phyloP scores from a whole-genome alignment of 30 jellyfish, hydroid and myxozoan genomes.

The Rhopilema esculentum region DNA sequence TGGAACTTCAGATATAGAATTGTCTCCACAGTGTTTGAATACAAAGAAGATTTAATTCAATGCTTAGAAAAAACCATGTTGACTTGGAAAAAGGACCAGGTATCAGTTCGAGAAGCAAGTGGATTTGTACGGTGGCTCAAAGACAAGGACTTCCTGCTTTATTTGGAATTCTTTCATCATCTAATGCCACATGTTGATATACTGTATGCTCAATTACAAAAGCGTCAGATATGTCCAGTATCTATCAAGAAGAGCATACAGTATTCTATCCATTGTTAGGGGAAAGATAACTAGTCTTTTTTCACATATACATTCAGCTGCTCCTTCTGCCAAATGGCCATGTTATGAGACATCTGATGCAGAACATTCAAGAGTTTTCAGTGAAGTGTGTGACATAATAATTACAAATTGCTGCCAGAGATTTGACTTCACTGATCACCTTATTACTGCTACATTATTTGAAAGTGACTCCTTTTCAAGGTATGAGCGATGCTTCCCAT shows the following conservation, averaged over 20 bases:
- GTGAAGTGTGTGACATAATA: conserved; percentile 59
- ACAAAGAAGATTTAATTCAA: conserved; percentile 24
- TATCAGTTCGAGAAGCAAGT: conserved; percentile 48
- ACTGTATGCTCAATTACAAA: conserved; percentile 59
- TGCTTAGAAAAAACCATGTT: conserved; percentile 18
- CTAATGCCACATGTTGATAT: conserved; percentile 48
- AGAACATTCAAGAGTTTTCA: conserved; percentile 40
- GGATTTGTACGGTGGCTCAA: conserved; percentile 31
- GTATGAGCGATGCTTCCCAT: conserved; percentile 13
- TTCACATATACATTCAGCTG: not conserved
- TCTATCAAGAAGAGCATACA: conserved; percentile 35
- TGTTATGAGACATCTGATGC: not conserved
- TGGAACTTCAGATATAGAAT: conserved; percentile 57
- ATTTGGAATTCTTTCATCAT: conserved; percentile 26
- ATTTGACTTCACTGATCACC: conserved; percentile 39
- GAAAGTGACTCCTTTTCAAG: conserved; percentile 15
- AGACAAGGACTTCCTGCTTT: conserved; percentile 43
- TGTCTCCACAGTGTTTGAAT: conserved; percentile 38
- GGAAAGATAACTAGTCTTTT: not conserved
- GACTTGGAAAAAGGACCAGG: conserved; percentile 26
- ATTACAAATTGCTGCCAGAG: conserved; percentile 12
- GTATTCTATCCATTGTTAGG: conserved; percentile 15
- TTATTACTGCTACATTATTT: conserved; percentile 35
- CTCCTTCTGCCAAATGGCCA: conserved; percentile 15
- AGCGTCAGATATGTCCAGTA: conserved; percentile 59